Base-by-base conservation (phyloP, 2,113 vertebrate genomes). In the Limanda limanda region DNA sequence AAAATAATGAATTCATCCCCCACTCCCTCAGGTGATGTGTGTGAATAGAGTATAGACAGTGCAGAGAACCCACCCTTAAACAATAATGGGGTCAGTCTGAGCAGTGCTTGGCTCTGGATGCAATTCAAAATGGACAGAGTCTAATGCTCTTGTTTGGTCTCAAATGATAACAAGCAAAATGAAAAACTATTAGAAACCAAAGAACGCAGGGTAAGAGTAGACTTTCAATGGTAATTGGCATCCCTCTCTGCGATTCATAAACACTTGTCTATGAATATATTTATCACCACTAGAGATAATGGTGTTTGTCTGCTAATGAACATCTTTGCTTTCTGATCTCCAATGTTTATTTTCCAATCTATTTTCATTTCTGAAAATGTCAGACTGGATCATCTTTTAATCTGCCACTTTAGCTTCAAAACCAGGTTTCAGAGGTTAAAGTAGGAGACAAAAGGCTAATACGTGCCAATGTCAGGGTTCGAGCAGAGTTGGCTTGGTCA, bases 61-160 rank as follows among this genome's bases (percentile, higher is more conserved):
- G 18, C 13, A 52, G 51, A 82, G 40, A 71, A 59, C 14, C 27
- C 51, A 47, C 68, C 54, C 8, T 42, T 52, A 65, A 55, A 82
- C 24, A 81, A 37, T 73, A 66, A 73, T 47, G 1, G 70, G 83
- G 74, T 86, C 76, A 86, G 76, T 76, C 81, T 51, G 72, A 73
- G 63, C 62, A 18, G 76, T 4, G 9, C 58, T 79, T 18, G 23
- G 14, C 70, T 80, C 67, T 76, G 82, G 78, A 82, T 60, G 8
- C 25, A 35, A 42, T 63, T 74, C 75, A 77, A 67, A 56, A 79
- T 11, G 75, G 80, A 87, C 56, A 55, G 73, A 75, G 85, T 56
- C 73, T 60, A 68, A 70, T 73, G 57, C 68, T 64, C 71, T 81
- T 76, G 83, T 81, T 89, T 83, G 78, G 82, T 76, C 81, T 76